Base-by-base conservation (phyloP, 2,797 vertebrate species). In the Enteromius viviparus region DNA sequence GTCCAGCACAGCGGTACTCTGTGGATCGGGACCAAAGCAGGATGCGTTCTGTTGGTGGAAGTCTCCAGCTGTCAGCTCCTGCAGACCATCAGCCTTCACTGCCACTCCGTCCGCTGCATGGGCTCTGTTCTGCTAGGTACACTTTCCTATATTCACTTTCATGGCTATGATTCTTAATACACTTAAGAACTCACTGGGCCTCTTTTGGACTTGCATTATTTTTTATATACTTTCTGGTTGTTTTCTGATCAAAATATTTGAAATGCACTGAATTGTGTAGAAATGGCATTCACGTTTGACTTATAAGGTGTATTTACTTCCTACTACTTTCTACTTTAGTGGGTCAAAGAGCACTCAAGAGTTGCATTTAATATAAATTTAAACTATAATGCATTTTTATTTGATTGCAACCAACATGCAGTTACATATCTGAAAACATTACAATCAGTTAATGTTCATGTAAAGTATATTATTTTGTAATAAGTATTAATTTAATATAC, bases 11-110 rank as follows among this genome's bases (percentile, higher is more conserved):
- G 95, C n/a, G 93, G 94, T 0, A 93, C 96, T 0, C 93, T 99
- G 76, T 99, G 98, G 98, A 92, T 99, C 29, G 97, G 97, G 71
- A 99, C 97, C 4, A 95, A 96, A 66, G 96, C 96, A 81, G 98
- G 98, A 85, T 92, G 96, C 15, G 90, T 99, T 85, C 90, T 99
- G 66, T 92, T 99, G 62, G 93, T 99, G 83, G 98, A 99, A 83
- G 93, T 97, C 55, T 93, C 93, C 3, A 97, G 96, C 0, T 95
- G 94, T 81, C 94, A 95, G 83, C 81, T 94, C 2, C 94, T 98
- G 70, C 94, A 90, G 84, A 93, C 96, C 77, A 92, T 97, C 81
- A 89, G 90, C 42, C 94, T 94, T 45, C 91, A 91, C 26, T 97
- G 96, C 80, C 88, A 93, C 76, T 97, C 96, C 58, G 81, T 98